Conservation (phyloP, 2,888 invertebrate species). For the Sminthurinus aureus region DNA sequence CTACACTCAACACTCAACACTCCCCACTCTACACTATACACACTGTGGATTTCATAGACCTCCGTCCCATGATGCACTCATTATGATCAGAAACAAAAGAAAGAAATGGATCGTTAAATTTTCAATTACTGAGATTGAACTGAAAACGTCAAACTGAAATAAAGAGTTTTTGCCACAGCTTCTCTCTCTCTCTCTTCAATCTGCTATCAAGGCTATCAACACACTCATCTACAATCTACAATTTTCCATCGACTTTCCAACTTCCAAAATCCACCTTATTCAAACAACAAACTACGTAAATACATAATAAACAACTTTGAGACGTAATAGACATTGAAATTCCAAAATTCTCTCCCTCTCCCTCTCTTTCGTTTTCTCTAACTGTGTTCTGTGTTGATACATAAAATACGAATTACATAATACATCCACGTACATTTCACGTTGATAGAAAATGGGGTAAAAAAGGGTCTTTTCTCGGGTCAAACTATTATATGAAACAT, state of each 20-base stretch:
- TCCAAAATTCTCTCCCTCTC: neutral
- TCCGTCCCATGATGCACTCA: constrained; percentile 14
- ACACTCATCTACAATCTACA: neutral
- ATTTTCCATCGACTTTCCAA: neutral
- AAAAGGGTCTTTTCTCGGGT: constrained; percentile 25
- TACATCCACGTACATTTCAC: neutral
- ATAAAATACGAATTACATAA: neutral
- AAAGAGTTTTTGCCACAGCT: constrained; percentile 37
- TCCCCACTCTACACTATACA: neutral
- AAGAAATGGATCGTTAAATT: constrained; percentile 44
- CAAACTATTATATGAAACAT: constrained; percentile 36
- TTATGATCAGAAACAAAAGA: constrained; percentile 37
- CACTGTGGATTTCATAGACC: neutral
- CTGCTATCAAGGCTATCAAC: neutral
- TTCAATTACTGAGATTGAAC: constrained; percentile 45
- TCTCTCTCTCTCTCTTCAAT: constrained; percentile 19
- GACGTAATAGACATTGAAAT: neutral
- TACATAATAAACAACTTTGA: neutral
- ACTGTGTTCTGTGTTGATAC: too few species aligned
- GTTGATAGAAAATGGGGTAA: constrained; percentile 20
- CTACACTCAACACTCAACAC: neutral
- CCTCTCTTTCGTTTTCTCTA: too few species aligned
- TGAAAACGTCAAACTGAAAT: constrained; percentile 38
- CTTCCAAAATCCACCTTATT: neutral
- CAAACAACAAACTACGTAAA: neutral